Conservation (phyloP, 2,113 vertebrate genomes). For the Sigmodon hispidus region DNA sequence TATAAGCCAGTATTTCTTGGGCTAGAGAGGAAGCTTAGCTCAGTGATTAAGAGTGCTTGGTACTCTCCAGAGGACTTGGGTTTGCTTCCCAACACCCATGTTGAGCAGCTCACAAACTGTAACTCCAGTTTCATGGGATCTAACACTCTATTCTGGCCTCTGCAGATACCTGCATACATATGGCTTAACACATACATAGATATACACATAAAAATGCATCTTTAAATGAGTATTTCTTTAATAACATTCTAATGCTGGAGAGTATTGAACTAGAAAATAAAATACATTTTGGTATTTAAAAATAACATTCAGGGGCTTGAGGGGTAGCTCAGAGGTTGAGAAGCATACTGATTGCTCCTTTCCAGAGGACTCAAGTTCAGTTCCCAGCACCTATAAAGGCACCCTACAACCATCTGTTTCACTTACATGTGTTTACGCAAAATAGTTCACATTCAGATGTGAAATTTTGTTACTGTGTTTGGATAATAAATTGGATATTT, state of each 20-base stretch:
- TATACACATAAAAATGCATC: background rate
- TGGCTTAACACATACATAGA: background rate
- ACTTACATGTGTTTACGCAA: background rate
- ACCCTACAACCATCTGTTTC: background rate
- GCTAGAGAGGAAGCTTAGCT: background rate
- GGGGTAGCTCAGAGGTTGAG: background rate
- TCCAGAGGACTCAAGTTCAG: background rate
- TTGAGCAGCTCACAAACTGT: background rate
- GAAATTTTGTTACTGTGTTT: conserved; percentile 16
- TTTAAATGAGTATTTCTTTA: background rate
- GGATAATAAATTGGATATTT: conserved; percentile 78
- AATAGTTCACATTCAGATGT: background rate
- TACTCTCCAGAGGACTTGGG: background rate
- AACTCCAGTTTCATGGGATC: background rate
- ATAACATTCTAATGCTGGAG: background rate
- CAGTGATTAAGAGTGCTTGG: background rate
- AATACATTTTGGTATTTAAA: background rate
- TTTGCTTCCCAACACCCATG: no score
- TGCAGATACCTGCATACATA: no score
- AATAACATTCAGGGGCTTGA: background rate
- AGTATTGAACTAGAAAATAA: conserved; percentile 2
- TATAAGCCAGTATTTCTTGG: background rate
- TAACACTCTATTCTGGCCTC: background rate
- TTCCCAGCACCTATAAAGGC: background rate
- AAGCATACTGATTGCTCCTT: background rate